These are phyloP conservation scores for Chiroxiphia lanceolata DNA, from an alignment of 2,797 vertebrate genomes.

Conservation along the genomic window DNA sequence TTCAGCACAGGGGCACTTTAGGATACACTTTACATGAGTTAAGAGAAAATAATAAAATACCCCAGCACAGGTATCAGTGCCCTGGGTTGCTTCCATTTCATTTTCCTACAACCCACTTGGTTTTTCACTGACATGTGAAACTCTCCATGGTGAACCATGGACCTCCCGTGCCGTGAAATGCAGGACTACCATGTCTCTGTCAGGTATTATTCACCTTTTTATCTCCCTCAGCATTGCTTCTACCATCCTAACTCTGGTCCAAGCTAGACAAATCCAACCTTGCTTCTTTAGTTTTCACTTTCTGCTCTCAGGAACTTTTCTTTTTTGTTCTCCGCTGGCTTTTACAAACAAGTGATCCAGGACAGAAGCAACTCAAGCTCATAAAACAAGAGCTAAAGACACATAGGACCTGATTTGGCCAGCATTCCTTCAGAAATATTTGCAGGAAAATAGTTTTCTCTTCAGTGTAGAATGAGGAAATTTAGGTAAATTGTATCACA, in stretches of 20 bases:
- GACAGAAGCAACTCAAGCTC: background rate
- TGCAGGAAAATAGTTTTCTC: background rate
- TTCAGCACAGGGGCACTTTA: background rate
- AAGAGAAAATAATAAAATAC: background rate
- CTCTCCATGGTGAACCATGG: rapidly evolving
- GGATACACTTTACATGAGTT: background rate
- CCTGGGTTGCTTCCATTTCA: background rate
- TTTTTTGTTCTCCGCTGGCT: background rate
- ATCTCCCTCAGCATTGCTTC: background rate
- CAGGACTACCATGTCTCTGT: background rate
- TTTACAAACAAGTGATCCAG: background rate
- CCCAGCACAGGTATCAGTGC: background rate
- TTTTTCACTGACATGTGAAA: background rate
- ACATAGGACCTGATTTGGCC: background rate
- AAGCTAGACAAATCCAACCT: background rate
- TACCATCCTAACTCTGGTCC: background rate
- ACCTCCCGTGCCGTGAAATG: background rate
- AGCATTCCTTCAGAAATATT: background rate
- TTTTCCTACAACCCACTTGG: background rate
- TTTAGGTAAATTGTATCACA: background rate
- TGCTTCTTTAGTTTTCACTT: background rate
- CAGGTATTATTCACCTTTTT: background rate
- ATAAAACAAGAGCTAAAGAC: background rate
- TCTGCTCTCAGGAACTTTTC: background rate
- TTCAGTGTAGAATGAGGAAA: background rate